A percentile compares a stretch with the other conserved stretches of the same genome.
phyloP scores from a whole-genome alignment of 2,113 vertebrate genomes.

The Gadus macrocephalus region DNA sequence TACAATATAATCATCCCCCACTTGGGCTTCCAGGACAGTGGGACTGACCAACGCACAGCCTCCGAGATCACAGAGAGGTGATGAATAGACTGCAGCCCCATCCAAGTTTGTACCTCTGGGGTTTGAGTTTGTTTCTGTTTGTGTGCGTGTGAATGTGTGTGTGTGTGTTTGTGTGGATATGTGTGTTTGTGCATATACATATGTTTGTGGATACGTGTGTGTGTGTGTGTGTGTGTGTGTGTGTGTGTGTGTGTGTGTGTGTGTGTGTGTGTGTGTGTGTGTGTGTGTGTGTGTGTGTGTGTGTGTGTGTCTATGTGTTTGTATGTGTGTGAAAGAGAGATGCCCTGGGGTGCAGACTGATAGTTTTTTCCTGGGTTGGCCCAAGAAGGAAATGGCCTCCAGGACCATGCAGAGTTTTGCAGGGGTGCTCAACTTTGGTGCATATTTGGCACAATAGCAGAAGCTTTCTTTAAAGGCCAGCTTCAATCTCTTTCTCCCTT shows the following conservation, averaged over 20 bases:
- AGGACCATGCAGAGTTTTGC: conserved; percentile 25
- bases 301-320: not conserved
- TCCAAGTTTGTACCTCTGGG: conserved; percentile 31
- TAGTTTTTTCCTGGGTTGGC: conserved; percentile 39
- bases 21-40: conserved; percentile 24
- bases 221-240: conserved; percentile 13
- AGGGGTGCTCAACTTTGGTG: conserved; percentile 19
- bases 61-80: conserved; percentile 19
- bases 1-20: conserved; percentile 44
- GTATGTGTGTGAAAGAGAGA: no score
- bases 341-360: not conserved
- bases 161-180: conserved; percentile 32
- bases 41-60: conserved; percentile 33
- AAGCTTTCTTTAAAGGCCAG: conserved; percentile 12
- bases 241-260: conserved; percentile 30
- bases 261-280: not conserved
- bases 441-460: conserved; percentile 31
- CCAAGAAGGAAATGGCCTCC: conserved; percentile 28
- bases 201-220: not conserved
- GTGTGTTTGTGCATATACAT: conserved; percentile 38
- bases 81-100: conserved; percentile 3
- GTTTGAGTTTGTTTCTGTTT: conserved; percentile 10
- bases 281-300: not conserved
- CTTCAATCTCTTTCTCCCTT: conserved; percentile 27
- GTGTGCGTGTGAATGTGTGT: conserved; percentile 37